Evolutionary conservation across 2,888 invertebrate genomes (phyloP).

Genomic region (Elegia similella): DNA sequence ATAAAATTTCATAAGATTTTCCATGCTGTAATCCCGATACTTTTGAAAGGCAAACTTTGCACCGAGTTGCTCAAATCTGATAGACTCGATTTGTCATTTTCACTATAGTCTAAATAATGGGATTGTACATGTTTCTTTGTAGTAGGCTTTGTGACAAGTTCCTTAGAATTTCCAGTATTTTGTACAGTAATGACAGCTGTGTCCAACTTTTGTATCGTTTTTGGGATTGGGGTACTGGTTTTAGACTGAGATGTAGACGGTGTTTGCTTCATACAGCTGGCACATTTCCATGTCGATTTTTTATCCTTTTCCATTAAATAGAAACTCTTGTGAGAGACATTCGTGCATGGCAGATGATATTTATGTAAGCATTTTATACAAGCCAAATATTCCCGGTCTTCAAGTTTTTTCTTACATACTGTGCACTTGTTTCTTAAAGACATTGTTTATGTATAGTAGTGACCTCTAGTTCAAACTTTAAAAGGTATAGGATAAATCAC

Average conservation of each 20-base stretch:
- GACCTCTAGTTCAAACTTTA: no score
- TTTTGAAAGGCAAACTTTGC: not conserved
- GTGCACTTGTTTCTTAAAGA: no score
- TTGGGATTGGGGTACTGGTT: not conserved
- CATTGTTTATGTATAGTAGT: no score
- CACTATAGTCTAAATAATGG: not conserved
- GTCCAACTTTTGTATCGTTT: not conserved
- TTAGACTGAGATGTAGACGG: not conserved
- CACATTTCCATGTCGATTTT: not conserved
- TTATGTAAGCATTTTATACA: not conserved
- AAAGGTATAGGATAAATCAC: no score
- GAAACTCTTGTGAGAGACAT: not conserved
- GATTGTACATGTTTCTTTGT: not conserved
- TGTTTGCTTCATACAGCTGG: not conserved
- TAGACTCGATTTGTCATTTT: not conserved
- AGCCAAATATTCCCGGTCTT: not conserved
- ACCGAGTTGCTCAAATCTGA: not conserved
- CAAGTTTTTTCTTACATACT: not conserved
- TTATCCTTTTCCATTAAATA: conserved; percentile 1
- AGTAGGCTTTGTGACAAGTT: not conserved
- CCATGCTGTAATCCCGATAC: no score
- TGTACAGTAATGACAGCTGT: no score
- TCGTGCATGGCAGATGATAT: not conserved
- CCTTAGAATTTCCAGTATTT: no score
- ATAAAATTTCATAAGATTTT: no score